Base-by-base conservation (phyloP, 2,888 invertebrate species). In the Hecatera dysodea region DNA sequence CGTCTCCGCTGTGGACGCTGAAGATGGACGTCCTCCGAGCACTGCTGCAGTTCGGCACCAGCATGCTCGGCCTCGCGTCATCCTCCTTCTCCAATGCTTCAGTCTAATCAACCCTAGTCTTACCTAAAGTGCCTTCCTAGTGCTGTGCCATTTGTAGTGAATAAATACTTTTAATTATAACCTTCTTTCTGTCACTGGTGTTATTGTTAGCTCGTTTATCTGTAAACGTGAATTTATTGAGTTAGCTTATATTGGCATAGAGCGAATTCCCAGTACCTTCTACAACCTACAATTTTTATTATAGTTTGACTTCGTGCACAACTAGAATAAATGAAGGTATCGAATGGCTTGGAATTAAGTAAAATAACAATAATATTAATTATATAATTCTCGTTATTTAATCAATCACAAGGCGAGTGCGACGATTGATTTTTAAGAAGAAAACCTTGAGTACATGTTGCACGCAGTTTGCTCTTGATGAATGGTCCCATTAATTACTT, bases 11-110 rank as follows among this genome's bases (percentile, higher is more conserved):
- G 5, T 91, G 90, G 92, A 91, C 90, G 6, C 81, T 96, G 24
- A 94, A 94, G 87, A 86, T 93, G 89, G 93, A 93, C 82, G 84
- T 95, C 63, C 67, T 95, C 12, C 88, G 93, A 29, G 93, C 95
- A 0, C 0, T 93, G 11, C 81, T 95, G 2, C 93, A 93, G 79
- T 94, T 95, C 78, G 90, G 88, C 0, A 90, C 93, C 55, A 92
- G 89, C 72, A 48, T 95, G 39, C n/a, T 93, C 0, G 93, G 93
- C 0, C 63, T 92, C 29, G 93, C 94, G 0, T 95, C 94, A 0
- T 87, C 93, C 0, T 80, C 90, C 7, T 87, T 88, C 8, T 81
- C 89, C 1, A 71, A 81, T 36, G 85, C 88, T 2, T 83, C 87
- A 0, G 11, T 29, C n/a, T 72, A 42, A 39, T 62, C 36, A 36